Conservation (phyloP, 2,113 vertebrate genomes). For the Thryonomys swinderianus region DNA sequence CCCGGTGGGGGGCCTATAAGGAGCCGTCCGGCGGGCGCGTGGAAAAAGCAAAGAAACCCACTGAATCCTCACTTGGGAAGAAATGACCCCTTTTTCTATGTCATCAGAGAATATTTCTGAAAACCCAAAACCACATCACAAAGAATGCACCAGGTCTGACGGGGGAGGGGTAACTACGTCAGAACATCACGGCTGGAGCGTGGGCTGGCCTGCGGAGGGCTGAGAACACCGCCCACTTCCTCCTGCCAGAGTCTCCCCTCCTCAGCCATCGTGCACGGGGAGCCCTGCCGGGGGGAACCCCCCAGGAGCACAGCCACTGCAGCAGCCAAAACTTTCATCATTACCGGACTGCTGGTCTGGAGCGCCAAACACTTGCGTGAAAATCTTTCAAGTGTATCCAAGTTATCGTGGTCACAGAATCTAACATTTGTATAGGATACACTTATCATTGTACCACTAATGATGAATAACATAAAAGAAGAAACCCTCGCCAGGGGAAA, state of each 20-base stretch:
- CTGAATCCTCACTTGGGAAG: neutral
- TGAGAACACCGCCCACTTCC: neutral
- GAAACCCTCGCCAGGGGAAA: neutral
- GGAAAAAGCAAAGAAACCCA: neutral
- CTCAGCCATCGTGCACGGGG: neutral
- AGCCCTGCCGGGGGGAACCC: neutral
- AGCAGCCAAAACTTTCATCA: neutral
- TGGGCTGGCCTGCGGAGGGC: neutral
- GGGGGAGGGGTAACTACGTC: neutral
- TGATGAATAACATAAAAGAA: neutral
- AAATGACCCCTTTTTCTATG: neutral
- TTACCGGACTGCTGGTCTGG: neutral
- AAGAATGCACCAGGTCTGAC: neutral
- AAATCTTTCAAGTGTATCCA: neutral
- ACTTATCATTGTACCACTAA: neutral
- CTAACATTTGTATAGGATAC: neutral
- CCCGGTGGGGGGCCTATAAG: neutral
- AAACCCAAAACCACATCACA: neutral
- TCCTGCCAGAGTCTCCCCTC: neutral
- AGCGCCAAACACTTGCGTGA: neutral
- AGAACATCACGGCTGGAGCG: too few species aligned
- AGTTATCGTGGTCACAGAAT: neutral
- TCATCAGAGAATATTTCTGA: slow-evolving; percentile 19
- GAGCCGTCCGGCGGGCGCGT: too few species aligned
- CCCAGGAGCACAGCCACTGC: neutral